Evolutionary conservation across 2,888 invertebrate genomes (phyloP).

Genomic region (Drosophila phalerata): DNA sequence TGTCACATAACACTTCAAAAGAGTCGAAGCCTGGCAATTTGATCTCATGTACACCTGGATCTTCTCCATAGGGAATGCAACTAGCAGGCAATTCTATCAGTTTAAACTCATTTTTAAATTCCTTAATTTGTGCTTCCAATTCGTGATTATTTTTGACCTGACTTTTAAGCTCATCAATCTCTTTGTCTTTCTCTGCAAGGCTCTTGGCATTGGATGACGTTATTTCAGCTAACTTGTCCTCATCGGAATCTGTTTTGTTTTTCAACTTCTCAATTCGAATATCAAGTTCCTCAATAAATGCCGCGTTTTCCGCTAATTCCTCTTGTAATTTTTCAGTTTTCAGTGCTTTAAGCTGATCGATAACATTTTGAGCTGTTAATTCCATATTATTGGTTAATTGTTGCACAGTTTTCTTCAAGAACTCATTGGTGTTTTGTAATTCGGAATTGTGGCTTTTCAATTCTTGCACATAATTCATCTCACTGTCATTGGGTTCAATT

Average conservation of each 20-base stretch:
- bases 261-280: too few relatives aligned
- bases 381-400: neutral
- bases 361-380: neutral
- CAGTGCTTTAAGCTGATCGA: neutral
- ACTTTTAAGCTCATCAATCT: neutral
- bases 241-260: too few relatives aligned
- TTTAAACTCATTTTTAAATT: neutral
- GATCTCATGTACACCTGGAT: neutral
- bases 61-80: neutral
- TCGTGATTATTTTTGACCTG: neutral
- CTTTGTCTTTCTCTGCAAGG: neutral
- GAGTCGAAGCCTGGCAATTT: neutral
- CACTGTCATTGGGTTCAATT: neutral
- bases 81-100: neutral
- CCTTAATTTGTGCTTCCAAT: neutral
- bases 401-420: neutral
- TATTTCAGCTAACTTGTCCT: neutral
- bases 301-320: neutral
- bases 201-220: neutral
- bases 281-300: too few relatives aligned
- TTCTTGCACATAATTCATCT: neutral
- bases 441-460: neutral
- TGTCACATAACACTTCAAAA: conserved; percentile 2
- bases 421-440: neutral
- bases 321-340: neutral